Conservation (phyloP, 2,888 invertebrate genomes). For the Venusia cambrica region DNA sequence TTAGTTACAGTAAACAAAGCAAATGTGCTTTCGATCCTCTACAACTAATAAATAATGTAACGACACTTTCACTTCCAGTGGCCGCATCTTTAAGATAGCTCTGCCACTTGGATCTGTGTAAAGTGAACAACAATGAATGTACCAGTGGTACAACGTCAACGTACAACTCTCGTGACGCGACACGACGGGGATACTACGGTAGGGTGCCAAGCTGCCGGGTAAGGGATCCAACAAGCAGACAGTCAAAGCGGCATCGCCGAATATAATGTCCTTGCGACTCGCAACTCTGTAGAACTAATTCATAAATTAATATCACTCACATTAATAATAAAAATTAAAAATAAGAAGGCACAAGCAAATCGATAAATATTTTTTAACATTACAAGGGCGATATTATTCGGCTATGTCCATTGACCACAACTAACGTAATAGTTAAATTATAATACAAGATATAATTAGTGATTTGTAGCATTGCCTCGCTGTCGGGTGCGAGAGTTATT, state of each 20-base stretch:
- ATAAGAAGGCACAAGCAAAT: conserved; percentile 78
- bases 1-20: conserved; percentile 77
- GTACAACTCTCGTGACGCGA: conserved; percentile 57
- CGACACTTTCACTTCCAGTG: conserved; percentile 65
- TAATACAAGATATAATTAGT: conserved; percentile 76
- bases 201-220: conserved; percentile 54
- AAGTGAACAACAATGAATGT: conserved; percentile 58
- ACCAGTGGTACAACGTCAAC: conserved; percentile 64
- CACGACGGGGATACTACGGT: conserved; percentile 33
- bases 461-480: conserved; percentile 78
- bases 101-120: conserved; percentile 55
- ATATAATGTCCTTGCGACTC: conserved; percentile 53
- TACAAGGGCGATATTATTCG: conserved; percentile 58
- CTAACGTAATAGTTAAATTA: conserved; percentile 72
- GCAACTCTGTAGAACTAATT: conserved; percentile 66
- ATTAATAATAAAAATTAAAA: conserved; percentile 70
- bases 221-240: conserved; percentile 67
- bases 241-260: conserved; percentile 67
- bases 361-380: conserved; percentile 72
- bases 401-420: conserved; percentile 69
- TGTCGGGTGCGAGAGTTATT: conserved; percentile 83
- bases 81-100: conserved; percentile 69
- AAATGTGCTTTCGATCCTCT: conserved; percentile 74
- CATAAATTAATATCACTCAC: conserved; percentile 77
- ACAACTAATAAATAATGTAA: conserved; percentile 67